Base-by-base conservation (phyloP, 2,113 vertebrate genomes). In the Lepus europaeus region DNA sequence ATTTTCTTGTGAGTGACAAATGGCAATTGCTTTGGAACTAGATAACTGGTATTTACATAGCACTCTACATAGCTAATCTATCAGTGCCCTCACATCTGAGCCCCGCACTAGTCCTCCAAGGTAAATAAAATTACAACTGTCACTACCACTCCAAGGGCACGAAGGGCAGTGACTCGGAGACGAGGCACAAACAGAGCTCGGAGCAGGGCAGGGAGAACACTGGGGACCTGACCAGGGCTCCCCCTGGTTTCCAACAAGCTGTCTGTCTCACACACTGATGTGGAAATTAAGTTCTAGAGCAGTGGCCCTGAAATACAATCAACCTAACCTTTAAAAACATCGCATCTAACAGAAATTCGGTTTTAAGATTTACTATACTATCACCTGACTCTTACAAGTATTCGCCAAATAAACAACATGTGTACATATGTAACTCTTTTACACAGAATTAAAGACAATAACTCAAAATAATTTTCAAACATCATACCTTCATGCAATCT, bases 401-500 rank as follows among this genome's bases (percentile, higher is more conserved):
- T 45, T 89, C 89, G 84, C 20, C 93, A 91, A 70, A 89, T n/a
- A 95, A 4, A 45, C 5, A 80, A 89, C 25, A 89, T 16, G 69
- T 9, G 45, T 29, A 20, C 0, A 91, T 2, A 73, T 16, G 36
- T 2, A 14, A 61, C 31, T 89, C 29, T 79, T 89, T 78, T 14
- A 29, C 93, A 85, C 91, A 31, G 13, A 85, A 31, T 6, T 68
- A 56, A 86, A 91, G 73, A 49, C 64, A 59, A 90, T 68, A 63
- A 90, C 36, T 91, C 83, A 94, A 82, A 82, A 74, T 63, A 45
- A 83, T 53, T 93, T 87, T 79, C 36, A 23, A 31, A 92, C 83
- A 12, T 31, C 97, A 89, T 98, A 99, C 99, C 99, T 99, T 99
- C 98, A 99, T 99, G 87, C 99, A 99, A 97, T 99, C 99, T 59